Evolutionary conservation across 1,140 invertebrate genomes (phyloP).

Genomic region (Drosophila asahinai): DNA sequence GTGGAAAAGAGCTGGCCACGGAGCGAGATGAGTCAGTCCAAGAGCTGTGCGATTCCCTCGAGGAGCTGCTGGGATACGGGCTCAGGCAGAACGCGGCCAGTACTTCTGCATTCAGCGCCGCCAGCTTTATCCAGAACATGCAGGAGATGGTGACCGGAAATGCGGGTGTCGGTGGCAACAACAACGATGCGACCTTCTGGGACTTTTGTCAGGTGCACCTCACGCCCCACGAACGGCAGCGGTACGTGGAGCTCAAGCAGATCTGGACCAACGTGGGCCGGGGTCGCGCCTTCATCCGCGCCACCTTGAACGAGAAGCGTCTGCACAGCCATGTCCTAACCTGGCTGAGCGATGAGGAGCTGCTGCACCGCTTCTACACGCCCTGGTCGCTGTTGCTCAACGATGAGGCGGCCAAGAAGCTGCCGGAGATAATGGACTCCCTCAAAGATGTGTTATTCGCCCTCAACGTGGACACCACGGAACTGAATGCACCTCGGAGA

Average conservation of each 20-base stretch:
- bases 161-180: slow-evolving; percentile 19
- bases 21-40: slow-evolving; percentile 89
- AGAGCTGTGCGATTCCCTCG: slow-evolving; percentile 88
- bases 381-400: slow-evolving; percentile 92
- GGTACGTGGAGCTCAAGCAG: slow-evolving; percentile 90
- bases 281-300: slow-evolving; percentile 92
- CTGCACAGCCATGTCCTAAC: slow-evolving; percentile 91
- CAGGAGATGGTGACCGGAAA: slow-evolving; percentile 76
- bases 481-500: slow-evolving; percentile 87
- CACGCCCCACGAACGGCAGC: slow-evolving; percentile 92
- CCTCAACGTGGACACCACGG: slow-evolving; percentile 92
- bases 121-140: slow-evolving; percentile 76
- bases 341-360: slow-evolving; percentile 87
- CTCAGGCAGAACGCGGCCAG: slow-evolving; percentile 80
- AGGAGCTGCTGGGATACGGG: slow-evolving; percentile 89
- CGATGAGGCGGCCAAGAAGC: slow-evolving; percentile 89
- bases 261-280: slow-evolving; percentile 91
- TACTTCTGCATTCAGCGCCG: slow-evolving; percentile 47
- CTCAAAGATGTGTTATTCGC: slow-evolving; percentile 94
- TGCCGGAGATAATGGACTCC: slow-evolving; percentile 92
- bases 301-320: slow-evolving; percentile 93
- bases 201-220: slow-evolving; percentile 88
- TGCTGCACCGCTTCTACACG: slow-evolving; percentile 89
- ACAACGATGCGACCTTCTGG: slow-evolving; percentile 85
- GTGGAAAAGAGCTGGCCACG: slow-evolving; percentile 92